phyloP scores from a whole-genome alignment of 2,113 vertebrate species.

The Sylvilagus bachmani region DNA sequence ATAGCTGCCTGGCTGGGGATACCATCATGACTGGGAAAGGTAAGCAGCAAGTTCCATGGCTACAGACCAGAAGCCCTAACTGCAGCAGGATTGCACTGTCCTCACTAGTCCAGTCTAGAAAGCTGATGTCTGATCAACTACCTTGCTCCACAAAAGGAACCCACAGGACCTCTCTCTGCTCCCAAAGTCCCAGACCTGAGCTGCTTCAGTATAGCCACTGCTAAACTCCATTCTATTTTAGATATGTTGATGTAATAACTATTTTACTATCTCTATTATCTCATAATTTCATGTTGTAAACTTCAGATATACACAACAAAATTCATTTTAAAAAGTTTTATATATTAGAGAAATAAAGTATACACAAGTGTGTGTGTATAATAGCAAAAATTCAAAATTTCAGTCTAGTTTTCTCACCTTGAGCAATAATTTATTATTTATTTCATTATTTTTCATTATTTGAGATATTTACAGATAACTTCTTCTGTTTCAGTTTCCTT shows the following conservation, averaged over 20 bases:
- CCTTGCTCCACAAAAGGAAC: no score
- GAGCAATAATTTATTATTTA: conserved; percentile 8
- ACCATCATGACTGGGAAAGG: no score
- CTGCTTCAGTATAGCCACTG: no score
- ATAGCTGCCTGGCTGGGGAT: no score
- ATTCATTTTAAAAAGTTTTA: background rate
- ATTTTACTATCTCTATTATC: background rate
- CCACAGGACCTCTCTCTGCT: no score
- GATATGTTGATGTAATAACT: background rate
- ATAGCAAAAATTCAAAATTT: conserved; percentile 37
- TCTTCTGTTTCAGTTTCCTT: conserved; percentile 54
- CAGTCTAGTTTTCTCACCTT: conserved; percentile 19
- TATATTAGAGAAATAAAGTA: background rate
- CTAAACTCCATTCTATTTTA: background rate
- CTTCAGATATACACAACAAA: background rate
- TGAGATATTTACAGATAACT: background rate
- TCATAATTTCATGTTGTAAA: background rate
- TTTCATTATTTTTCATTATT: background rate
- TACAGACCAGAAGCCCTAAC: no score
- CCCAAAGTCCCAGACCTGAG: no score
- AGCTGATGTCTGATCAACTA: no score
- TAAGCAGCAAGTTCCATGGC: no score
- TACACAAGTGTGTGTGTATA: background rate
- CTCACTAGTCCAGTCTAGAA: no score
- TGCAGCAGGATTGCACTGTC: no score